phyloP scores from a whole-genome alignment of 1,140 invertebrate genomes.

The Drosophila truncata region DNA sequence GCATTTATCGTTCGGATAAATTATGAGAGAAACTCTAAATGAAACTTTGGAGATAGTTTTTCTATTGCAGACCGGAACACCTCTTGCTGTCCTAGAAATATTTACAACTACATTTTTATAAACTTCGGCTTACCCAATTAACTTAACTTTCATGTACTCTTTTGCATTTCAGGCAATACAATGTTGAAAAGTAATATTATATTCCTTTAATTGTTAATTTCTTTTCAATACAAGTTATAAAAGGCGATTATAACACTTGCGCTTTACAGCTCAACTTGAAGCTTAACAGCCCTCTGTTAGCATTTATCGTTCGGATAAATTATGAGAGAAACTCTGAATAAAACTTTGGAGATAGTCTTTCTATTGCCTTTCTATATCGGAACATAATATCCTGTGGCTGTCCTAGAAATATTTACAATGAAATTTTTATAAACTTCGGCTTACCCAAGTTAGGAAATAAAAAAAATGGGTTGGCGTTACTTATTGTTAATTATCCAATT shows the following conservation, averaged over 20 bases:
- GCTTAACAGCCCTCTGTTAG: constrained; percentile 1
- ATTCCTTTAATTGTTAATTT: neutral
- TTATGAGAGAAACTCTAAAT: neutral
- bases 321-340: neutral
- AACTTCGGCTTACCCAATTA: neutral
- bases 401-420: too few relatives aligned
- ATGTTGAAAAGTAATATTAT: neutral
- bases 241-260: neutral
- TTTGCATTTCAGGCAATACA: neutral
- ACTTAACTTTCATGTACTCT: neutral
- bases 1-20: neutral
- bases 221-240: neutral
- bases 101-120: too few relatives aligned
- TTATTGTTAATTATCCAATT: neutral
- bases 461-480: neutral
- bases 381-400: too few relatives aligned
- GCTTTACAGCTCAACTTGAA: neutral
- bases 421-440: too few relatives aligned
- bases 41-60: neutral
- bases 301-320: neutral
- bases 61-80: too few relatives aligned
- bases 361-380: too few relatives aligned
- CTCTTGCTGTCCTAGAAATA: too few relatives aligned
- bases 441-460: too few relatives aligned
- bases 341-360: neutral